Evolutionary conservation across 2,888 invertebrate genomes (phyloP).

Genomic region (Mythimna albipuncta): DNA sequence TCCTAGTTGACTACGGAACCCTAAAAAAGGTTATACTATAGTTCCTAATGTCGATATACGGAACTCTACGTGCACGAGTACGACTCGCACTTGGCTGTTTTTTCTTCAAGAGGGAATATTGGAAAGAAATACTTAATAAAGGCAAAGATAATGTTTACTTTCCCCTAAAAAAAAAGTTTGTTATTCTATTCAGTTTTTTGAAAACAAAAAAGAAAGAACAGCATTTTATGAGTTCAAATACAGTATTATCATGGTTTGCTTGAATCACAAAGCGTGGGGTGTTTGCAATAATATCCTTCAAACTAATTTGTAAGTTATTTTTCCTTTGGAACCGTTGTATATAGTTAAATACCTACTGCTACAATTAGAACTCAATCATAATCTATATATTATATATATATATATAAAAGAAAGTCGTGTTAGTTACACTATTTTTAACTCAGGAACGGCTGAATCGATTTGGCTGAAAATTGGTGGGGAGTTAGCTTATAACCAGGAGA

Average conservation of each 20-base stretch:
- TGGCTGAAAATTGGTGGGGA: too few species aligned
- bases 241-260: slow-evolving; percentile 1
- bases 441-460: too few species aligned
- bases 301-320: not conserved
- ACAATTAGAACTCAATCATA: not conserved
- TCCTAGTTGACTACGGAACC: too few species aligned
- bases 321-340: not conserved
- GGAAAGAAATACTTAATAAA: slow-evolving; percentile 7
- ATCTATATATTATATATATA: too few species aligned
- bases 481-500: too few species aligned
- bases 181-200: not conserved
- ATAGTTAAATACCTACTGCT: not conserved
- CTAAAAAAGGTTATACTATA: too few species aligned
- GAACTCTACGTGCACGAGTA: too few species aligned
- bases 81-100: too few species aligned
- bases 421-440: too few species aligned
- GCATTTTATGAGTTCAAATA: not conserved
- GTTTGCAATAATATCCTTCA: not conserved
- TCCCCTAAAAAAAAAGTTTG: not conserved
- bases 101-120: slow-evolving; percentile 16
- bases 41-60: too few species aligned
- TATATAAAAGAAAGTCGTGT: too few species aligned
- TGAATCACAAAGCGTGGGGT: not conserved
- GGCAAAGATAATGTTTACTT: slow-evolving; percentile 14
- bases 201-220: not conserved